Percentiles rank a stretch among this genome's conserved stretches.
These are phyloP conservation scores for Lasioglossum calceatum DNA, from an alignment of 2,888 invertebrate genomes.

Conservation along the genomic window DNA sequence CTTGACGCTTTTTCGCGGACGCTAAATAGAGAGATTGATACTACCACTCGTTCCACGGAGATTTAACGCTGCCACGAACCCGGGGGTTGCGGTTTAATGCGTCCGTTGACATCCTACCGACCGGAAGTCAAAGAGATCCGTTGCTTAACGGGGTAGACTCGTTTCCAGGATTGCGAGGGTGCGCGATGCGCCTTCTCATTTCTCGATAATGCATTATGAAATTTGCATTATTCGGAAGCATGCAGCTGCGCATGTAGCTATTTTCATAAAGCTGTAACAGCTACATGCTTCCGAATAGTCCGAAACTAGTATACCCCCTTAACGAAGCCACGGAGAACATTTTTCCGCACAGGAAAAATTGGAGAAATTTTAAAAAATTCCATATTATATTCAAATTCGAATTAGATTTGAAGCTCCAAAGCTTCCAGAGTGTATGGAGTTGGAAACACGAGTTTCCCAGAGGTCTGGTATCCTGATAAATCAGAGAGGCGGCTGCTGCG, in stretches of 20 bases:
- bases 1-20: not conserved
- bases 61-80: not conserved
- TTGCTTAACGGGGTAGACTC: not conserved
- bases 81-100: not conserved
- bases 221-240: no score
- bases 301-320: no score
- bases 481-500: not conserved
- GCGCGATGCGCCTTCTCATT: no score
- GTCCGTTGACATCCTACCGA: slow-evolving; percentile 1
- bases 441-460: not conserved
- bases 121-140: not conserved
- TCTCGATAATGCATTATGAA: no score
- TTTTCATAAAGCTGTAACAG: no score
- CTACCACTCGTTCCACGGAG: not conserved
- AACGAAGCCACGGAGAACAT: no score
- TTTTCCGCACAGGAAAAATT: no score
- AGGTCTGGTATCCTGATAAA: not conserved
- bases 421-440: not conserved
- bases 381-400: no score
- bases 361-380: no score
- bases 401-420: not conserved
- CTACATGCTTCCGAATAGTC: no score
- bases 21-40: not conserved
- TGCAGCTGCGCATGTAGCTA: no score
- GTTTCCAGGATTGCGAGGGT: no score